Evolutionary conservation across 2,888 invertebrate species (phyloP), one percentile per base, ranked within the genome.

Genomic region (Agonopterix alstromeriana): DNA sequence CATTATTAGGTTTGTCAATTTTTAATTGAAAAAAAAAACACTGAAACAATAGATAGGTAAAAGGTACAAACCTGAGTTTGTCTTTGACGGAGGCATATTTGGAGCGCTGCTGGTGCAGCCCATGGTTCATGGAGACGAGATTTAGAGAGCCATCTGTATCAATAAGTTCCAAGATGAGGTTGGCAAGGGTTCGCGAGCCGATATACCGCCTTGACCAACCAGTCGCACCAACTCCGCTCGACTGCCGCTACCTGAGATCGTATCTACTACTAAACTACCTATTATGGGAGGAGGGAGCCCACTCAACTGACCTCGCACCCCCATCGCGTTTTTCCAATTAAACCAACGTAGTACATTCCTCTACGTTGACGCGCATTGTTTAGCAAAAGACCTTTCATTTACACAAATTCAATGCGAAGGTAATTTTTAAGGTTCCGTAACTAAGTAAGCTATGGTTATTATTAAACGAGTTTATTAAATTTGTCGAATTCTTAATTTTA

Each of bases 241-340:
- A 82, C 84, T 84, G 80, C 60, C 63, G 50, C 53, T 52, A 44
- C 59, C 61, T 46, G 56, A 84, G 87, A 87, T 86, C 87, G 82
- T 75, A 66, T 66, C 74, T 66, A 70, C 48, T 65, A 70, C 48
- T 49, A 52, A 52, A 52, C 48, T 52, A 52, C 75, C 75, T 78
- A 79, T 79, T 82, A 83, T 73, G 73, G 82, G 71, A 84, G 84
- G 84, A 79, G 83, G 83, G 74, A 77, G 76, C 77, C 77, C 75
- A 77, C 82, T 79, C 76, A 75, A 74, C 77, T 83, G 87, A 87
- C 87, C 87, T 87, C 86, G 86, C 85, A 81, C 83, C 87, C 87
- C 86, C 84, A 78, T 85, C 83, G 83, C 85, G 84, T 85, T 87
- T 86, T 86, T 82, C 77, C 78, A 85, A 86, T 84, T 84, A 87